phyloP scores from a whole-genome alignment of 2,797 vertebrate genomes.

The Channa striata region DNA sequence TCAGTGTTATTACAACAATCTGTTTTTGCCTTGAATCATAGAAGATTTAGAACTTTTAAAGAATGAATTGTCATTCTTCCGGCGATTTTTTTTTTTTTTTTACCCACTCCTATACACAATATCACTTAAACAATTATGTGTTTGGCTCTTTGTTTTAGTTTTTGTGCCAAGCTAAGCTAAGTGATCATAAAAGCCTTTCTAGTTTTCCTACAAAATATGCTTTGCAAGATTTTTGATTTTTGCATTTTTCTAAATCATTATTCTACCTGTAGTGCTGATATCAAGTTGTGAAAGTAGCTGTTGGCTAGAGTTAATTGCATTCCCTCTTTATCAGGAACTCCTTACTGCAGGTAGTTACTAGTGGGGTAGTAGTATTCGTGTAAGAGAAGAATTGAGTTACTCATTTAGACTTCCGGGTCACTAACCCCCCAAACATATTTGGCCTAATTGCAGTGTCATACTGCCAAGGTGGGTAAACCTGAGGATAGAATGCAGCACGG shows the following conservation, averaged over 20 bases:
- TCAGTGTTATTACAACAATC: no score
- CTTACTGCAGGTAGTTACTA: background rate
- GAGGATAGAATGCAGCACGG: slow-evolving; percentile 34
- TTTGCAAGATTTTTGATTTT: background rate
- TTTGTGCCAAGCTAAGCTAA: background rate
- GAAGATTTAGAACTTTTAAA: no score
- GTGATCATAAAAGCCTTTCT: no score
- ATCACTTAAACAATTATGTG: no score
- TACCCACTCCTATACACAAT: no score
- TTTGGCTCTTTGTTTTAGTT: no score
- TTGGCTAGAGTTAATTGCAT: background rate
- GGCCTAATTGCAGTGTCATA: slow-evolving; percentile 52
- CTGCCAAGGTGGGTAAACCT: slow-evolving; percentile 47
- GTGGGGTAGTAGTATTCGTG: slow-evolving; percentile 18
- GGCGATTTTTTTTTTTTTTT: no score
- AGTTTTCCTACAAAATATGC: background rate
- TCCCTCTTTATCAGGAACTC: background rate
- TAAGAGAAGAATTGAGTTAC: slow-evolving; percentile 13
- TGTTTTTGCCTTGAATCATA: no score
- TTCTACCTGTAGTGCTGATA: background rate
- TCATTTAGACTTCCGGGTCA: slow-evolving; percentile 35
- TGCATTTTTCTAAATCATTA: background rate
- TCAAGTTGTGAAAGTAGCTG: background rate
- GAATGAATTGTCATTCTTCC: no score
- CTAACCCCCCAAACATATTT: slow-evolving; percentile 44